These are phyloP conservation scores for Canis aureus DNA, from an alignment of 2,113 vertebrate genomes.

Conservation along the genomic window DNA sequence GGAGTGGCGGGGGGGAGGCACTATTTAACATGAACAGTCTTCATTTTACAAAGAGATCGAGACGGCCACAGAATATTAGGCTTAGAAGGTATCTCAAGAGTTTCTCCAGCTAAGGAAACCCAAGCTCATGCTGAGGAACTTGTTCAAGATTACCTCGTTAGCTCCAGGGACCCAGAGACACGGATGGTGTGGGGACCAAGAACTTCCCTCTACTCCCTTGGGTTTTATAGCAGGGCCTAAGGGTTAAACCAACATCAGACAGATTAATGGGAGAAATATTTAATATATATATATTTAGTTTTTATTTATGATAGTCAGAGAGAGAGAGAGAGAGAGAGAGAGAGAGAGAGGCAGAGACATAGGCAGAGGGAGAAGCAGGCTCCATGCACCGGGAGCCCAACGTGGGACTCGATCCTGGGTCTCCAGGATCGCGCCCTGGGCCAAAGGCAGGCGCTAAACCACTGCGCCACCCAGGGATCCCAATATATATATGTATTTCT, in stretches of 20 bases:
- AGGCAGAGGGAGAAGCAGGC: no score
- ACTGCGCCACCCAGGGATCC: no score
- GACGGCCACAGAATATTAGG: not conserved
- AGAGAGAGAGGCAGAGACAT: no score
- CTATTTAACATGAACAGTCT: not conserved
- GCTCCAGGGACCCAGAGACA: not conserved
- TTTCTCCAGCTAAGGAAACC: slow-evolving; percentile 24
- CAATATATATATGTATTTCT: no score
- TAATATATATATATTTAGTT: not conserved
- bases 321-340: no score
- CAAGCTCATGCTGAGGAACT: not conserved
- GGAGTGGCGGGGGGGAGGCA: no score
- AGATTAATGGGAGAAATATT: not conserved
- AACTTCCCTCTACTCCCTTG: not conserved
- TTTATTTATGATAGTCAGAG: no score
- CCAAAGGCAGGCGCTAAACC: no score
- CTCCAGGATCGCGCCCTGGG: no score
- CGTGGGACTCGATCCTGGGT: no score
- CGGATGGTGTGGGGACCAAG: fast-evolving
- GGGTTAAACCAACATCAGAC: not conserved
- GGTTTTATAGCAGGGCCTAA: not conserved
- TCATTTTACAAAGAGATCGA: slow-evolving; percentile 41
- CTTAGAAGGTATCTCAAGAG: not conserved
- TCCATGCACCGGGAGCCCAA: no score
- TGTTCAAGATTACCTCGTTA: not conserved